These are phyloP conservation scores for Dryococelus australis DNA, from an alignment of 2,888 invertebrate genomes.

Conservation along the genomic window DNA sequence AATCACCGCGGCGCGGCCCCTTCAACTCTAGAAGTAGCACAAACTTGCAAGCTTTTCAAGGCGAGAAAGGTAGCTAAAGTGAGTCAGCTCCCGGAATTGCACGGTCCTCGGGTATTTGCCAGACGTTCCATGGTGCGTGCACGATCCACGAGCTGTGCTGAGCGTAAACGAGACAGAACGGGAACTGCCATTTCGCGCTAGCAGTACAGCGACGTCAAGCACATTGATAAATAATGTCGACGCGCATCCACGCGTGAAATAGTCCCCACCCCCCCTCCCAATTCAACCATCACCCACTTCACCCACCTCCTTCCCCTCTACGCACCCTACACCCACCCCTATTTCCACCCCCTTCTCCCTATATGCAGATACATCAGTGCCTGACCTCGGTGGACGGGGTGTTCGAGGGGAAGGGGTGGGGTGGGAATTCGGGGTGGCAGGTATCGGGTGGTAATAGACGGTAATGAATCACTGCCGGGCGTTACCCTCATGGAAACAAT, in stretches of 20 bases:
- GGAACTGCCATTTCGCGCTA: not conserved
- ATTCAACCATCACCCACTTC: too few relatives aligned
- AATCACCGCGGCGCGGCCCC: too few relatives aligned
- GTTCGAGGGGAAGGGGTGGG: not conserved
- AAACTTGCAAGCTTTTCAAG: too few relatives aligned
- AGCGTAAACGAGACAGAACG: not conserved
- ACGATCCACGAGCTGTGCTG: too few relatives aligned
- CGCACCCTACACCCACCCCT: too few relatives aligned
- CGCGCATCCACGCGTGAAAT: not conserved
- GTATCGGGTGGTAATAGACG: conserved; percentile 8
- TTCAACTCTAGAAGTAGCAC: too few relatives aligned
- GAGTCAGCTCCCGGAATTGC: too few relatives aligned
- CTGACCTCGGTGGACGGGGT: not conserved
- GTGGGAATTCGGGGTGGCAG: not conserved
- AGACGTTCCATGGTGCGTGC: too few relatives aligned
- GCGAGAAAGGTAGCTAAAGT: too few relatives aligned
- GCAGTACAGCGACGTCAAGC: not conserved
- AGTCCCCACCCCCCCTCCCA: not conserved
- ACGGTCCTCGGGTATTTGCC: too few relatives aligned
- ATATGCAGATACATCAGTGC: not conserved
- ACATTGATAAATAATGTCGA: not conserved
- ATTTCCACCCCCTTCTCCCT: not conserved
- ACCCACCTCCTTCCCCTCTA: too few relatives aligned
- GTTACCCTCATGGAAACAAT: not conserved
- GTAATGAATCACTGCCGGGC: conserved; percentile 16